Conservation (phyloP, 2,888 invertebrate genomes). For the Lepidonotus clava region DNA sequence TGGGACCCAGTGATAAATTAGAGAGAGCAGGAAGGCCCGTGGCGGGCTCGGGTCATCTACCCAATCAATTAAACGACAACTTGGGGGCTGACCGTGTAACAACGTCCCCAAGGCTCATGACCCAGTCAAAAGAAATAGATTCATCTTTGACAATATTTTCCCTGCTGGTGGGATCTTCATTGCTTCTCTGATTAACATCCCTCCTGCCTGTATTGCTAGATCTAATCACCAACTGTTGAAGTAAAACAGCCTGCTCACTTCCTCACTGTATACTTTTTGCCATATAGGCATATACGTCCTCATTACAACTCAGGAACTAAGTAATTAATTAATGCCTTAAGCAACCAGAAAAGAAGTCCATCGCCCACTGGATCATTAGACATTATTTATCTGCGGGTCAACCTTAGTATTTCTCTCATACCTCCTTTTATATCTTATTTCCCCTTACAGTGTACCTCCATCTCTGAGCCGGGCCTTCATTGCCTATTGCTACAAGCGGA, state of each 20-base stretch:
- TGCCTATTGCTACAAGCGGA: constrained; percentile 39
- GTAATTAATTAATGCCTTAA: too few relatives aligned
- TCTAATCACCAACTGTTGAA: background rate
- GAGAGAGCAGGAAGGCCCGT: constrained; percentile 3
- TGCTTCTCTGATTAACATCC: constrained; percentile 43
- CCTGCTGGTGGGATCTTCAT: constrained; percentile 44
- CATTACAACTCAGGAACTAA: too few relatives aligned
- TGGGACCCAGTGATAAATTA: constrained; percentile 35
- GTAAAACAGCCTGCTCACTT: background rate
- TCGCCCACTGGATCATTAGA: background rate
- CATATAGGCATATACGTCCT: too few relatives aligned
- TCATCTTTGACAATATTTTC: constrained; percentile 40
- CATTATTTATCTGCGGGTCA: background rate
- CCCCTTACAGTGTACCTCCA: too few relatives aligned
- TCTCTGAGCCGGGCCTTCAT: constrained; percentile 9
- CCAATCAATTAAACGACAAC: constrained; percentile 49
- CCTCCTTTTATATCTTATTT: too few relatives aligned
- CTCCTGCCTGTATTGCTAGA: background rate
- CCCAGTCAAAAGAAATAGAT: constrained; percentile 43
- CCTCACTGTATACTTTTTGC: too few relatives aligned
- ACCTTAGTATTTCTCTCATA: too few relatives aligned
- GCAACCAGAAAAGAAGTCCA: background rate
- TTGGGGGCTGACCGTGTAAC: constrained; percentile 34
- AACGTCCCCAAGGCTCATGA: constrained; percentile 33
- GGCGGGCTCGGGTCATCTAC: constrained; percentile 42